Base-by-base conservation (phyloP, 1,140 invertebrate genomes). In the Cotesia chilonis region DNA sequence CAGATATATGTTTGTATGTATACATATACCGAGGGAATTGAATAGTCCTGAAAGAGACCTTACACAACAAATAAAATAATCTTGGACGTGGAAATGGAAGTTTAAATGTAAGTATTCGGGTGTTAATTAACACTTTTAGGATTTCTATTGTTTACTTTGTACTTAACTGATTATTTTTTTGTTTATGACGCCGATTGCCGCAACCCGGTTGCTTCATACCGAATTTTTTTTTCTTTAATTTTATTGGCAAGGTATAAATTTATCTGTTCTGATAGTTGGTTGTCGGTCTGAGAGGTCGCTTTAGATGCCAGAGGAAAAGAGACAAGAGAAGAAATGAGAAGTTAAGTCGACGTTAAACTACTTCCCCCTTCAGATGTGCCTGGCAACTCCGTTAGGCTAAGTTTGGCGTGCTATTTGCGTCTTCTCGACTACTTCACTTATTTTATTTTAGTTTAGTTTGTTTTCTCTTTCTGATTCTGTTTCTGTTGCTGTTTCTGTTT, bases 311-410 rank as follows among this genome's bases (percentile, higher is more conserved):
- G 60, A 38, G 28, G 37, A 4, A 5, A 63, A 37, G 14, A 41
- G n/a, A 38, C 9, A 4, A 63, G 60, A 37, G 28, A 63, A 52
- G 20, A 66, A 66, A 28, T 51, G 4, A 51, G 38, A 66, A 51
- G 10, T 38, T 5, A 37, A 65, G 63, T 12, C 64, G 64, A 66
- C 37, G 64, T 20, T 41, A 51, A 51, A 14, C 36, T 55, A 57
- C 63, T 65, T 67, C 59, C 54, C 63, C 51, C 51, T 54, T 17
- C 28, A 36, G 28, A 28, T 81, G 78, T 75, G 83, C 77, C 82
- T 83, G 81, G 83, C 82, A 78, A 68, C 78, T 82, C 79, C 80
- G 85, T 87, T 87, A 85, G 85, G 82, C 84, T 87, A 87, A 87
- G 81, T 82, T 82, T 80, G 80, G 79, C 78, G 75, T 78, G 80